Evolutionary conservation across 2,797 vertebrate species (phyloP).

Genomic region (Gorsachius magnificus): DNA sequence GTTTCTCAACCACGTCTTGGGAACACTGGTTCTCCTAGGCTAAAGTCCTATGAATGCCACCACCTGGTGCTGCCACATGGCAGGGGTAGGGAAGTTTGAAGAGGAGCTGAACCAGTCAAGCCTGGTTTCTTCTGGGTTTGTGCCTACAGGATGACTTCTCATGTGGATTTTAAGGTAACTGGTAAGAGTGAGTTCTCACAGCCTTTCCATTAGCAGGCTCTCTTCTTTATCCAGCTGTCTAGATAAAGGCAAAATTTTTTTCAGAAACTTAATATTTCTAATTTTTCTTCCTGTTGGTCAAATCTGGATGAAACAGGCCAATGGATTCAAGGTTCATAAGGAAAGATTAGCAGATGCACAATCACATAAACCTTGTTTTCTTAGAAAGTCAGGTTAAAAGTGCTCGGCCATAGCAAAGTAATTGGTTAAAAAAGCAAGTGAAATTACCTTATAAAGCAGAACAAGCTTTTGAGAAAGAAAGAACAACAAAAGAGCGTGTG

Average conservation of each 20-base stretch:
- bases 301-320: neutral
- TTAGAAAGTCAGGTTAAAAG: neutral
- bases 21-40: neutral
- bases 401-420: neutral
- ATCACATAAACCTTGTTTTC: neutral
- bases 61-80: neutral
- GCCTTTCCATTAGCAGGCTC: neutral
- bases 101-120: neutral
- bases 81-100: neutral
- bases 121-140: neutral
- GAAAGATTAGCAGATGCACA: neutral
- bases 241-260: neutral
- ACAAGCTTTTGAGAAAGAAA: neutral
- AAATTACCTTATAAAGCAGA: neutral
- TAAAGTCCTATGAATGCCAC: neutral
- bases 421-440: neutral
- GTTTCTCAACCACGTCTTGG: neutral
- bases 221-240: neutral
- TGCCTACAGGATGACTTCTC: neutral
- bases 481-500: neutral
- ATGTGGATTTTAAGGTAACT: neutral
- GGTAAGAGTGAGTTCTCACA: neutral
- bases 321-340: neutral
- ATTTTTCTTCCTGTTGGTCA: neutral
- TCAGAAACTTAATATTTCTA: neutral